Evolutionary conservation across 2,888 invertebrate genomes (phyloP), one percentile per base, ranked within the genome.

Genomic region (Acholoe squamosa): DNA sequence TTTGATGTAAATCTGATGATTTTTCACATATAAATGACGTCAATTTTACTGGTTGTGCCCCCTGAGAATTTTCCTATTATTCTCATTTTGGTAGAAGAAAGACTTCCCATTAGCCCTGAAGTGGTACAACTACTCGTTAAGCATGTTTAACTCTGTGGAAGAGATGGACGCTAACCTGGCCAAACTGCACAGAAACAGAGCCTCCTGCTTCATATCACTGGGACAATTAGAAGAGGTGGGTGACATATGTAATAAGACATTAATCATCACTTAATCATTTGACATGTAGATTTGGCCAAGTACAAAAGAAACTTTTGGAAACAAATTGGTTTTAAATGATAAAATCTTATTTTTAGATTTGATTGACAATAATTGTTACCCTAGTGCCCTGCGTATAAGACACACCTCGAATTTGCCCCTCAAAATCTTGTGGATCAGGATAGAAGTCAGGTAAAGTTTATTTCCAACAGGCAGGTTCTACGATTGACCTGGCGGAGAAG

Each of bases 51-150:
- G n/a, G n/a, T n/a, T n/a, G n/a, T n/a, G n/a, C n/a, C n/a, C n/a
- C n/a, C n/a, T n/a, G n/a, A n/a, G n/a, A n/a, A n/a, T n/a, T n/a
- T n/a, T n/a, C n/a, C n/a, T n/a, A n/a, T n/a, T n/a, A n/a, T n/a
- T n/a, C n/a, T 31, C 71, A 0, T 33, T 28, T 71, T 43, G 43
- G 61, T 91, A 95, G 95, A 90, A 91, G 14, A 92, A 94, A 25
- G 91, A 93, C 31, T 94, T 90, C 91, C 54, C 91, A 28, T 94
- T 93, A 43, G 93, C 95, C 5, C 89, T 95, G 43, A 92, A 94
- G 19, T 95, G 95, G 95, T 95, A 95, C 92, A 94, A 94, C 91
- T 95, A 94, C 90, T 94, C 94, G 16, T 93, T 94, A 61, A 94
- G 94, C 90, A 91, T 95, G 77, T 95, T 93, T 91, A 91, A 92